Evolutionary conservation across 2,797 vertebrate genomes (phyloP), one percentile per base, ranked within the genome.

Genomic region (Enoplosus armatus): DNA sequence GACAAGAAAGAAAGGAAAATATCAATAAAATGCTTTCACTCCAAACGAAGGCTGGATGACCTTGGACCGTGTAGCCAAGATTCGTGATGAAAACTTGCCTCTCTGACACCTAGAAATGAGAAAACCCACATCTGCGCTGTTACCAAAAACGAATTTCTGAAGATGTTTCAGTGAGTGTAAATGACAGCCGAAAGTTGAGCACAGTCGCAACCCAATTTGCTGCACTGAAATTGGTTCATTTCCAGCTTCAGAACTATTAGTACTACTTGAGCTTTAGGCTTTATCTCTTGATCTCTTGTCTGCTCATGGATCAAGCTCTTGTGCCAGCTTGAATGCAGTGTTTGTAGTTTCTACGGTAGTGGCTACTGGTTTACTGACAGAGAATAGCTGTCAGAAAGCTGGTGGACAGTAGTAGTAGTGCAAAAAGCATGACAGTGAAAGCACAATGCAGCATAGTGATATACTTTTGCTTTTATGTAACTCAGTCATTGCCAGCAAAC

Each of bases 101-200:
- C 48, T 80, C 39, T 75, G 43, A 85, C 63, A 65, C 58, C 12
- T 33, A 54, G 9, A 85, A 67, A 82, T 71, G 2, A 74, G 14
- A 70, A 67, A 82, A 24, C 2, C 18, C 16, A 37, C 24, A 24
- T 54, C 31, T 26, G 39, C 22, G 18, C 24, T 33, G 16, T 41
- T 26, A 65, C 37, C 8, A 64, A 63, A 82, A 77, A 68, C 0
- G 22, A 5, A 71, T 76, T 63, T 77, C 29, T 77, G 26, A 80
- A 60, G 39, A 79, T 67, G 73, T 77, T 72, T 10, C 58, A 64
- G 48, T 31, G 39, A 67, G 47, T 58, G 31, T 51, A 64, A 60
- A 77, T 54, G 61, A 77, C 73, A 45, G 33, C 29, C 60, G 54
- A 26, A 71, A 66, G 20, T 56, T 75, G 48, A 87, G 45, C 20